A percentile compares a stretch with the other conserved stretches of the same genome.
Evolutionary conservation across 2,113 vertebrate genomes (phyloP).

Genomic region (Barbus barbus): DNA sequence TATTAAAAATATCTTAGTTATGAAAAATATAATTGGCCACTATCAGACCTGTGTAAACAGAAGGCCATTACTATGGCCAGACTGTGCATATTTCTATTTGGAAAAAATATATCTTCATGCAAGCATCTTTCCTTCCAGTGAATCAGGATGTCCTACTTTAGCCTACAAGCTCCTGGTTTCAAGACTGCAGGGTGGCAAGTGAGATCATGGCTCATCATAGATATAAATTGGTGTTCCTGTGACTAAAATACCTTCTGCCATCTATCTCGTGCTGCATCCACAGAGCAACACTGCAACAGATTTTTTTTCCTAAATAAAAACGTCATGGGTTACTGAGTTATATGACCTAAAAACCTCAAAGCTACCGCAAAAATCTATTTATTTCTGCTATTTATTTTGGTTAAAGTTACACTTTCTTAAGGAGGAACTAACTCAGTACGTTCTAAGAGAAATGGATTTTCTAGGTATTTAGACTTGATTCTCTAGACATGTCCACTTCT

Average conservation of each 20-base stretch:
- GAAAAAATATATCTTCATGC: not conserved
- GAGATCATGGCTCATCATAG: not conserved
- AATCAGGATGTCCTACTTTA: not conserved
- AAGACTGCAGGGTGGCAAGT: not conserved
- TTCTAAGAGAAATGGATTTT: not conserved
- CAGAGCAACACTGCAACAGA: too few species aligned
- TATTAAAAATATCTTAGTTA: not conserved
- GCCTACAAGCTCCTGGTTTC: not conserved
- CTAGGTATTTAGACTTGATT: not conserved
- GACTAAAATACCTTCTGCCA: constrained; percentile 23
- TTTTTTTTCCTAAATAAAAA: not conserved
- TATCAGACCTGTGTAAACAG: not conserved
- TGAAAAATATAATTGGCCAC: not conserved
- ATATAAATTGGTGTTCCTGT: not conserved
- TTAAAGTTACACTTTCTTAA: not conserved
- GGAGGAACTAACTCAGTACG: not conserved
- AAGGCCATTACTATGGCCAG: not conserved
- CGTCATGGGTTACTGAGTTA: not conserved
- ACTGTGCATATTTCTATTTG: not conserved
- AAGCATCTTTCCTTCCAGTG: not conserved
- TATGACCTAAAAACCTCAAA: not conserved
- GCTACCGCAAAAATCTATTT: not conserved
- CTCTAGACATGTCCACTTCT: constrained; percentile 23
- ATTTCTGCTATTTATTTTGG: not conserved
- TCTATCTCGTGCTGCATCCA: constrained; percentile 1